Percentiles rank a stretch among this genome's conserved stretches.
Conservation (phyloP, 37 sponge, comb jelly and placozoan genomes). For the Ianthella basta region DNA sequence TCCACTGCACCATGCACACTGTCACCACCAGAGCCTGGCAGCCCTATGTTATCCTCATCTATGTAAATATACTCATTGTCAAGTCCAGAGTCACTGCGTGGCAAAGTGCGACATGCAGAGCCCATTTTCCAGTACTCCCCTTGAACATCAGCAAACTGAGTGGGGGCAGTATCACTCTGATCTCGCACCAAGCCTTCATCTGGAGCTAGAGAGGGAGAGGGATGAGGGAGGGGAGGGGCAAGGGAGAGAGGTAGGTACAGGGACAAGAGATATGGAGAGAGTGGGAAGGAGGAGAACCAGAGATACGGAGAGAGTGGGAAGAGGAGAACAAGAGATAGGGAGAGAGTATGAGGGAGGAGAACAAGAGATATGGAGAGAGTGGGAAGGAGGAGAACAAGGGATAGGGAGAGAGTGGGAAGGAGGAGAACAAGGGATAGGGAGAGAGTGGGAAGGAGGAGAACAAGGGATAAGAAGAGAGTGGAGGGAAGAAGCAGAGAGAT, state of each 20-base stretch:
- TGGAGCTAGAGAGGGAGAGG: not conserved
- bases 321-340: not conserved
- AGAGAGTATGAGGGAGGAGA: not conserved
- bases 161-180: constrained; percentile 49
- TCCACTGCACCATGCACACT: too few relatives aligned
- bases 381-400: not conserved
- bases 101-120: constrained; percentile 58
- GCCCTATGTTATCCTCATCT: too few relatives aligned
- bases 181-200: not conserved
- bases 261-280: too few relatives aligned
- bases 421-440: not conserved
- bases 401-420: not conserved
- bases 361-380: not conserved
- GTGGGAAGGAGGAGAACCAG: not conserved
- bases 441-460: not conserved
- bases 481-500: not conserved
- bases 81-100: constrained; percentile 59
- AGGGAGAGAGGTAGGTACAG: too few relatives aligned
- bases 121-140: constrained; percentile 71
- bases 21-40: too few relatives aligned
- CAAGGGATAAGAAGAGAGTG: not conserved
- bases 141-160: not conserved
- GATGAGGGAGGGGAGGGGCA: not conserved
- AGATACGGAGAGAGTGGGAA: not conserved
- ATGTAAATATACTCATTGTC: constrained; percentile 18